Evolutionary conservation across 2,888 invertebrate genomes (phyloP), one percentile per base, ranked within the genome.

Genomic region (Polia nebulosa): DNA sequence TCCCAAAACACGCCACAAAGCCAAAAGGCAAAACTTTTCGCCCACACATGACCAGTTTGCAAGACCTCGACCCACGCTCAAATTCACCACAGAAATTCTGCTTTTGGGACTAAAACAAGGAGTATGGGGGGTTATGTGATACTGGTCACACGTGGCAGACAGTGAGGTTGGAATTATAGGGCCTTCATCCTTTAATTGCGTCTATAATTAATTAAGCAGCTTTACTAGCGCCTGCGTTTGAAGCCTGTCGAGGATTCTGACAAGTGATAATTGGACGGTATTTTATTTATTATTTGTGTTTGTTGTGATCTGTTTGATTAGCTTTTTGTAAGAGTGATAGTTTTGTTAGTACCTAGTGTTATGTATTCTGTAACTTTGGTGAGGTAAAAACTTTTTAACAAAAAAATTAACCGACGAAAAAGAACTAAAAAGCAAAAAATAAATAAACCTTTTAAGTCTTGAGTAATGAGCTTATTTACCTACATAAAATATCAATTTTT

Each of bases 161-260:
- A 83, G 81, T 78, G 78, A 75, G 84, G 87, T 82, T 74, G 79
- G 85, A 81, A 80, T 87, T 77, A 83, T 84, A 86, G 81, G 83
- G 84, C 85, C 60, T 70, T 85, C 85, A 88, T 88, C 86, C 86
- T 84, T 88, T 87, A 88, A 90, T 88, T 87, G 87, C 87, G 83
- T 90, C 89, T 89, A 88, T 91, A 92, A 92, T 91, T 91, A 92
- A 90, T 91, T 91, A 92, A 90, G 87, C 86, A 88, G 88, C 88
- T 89, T 84, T 83, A 82, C 83, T 83, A 85, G 85, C 61, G 66
- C 81, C 79, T 84, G 63, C 61, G 66, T 75, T 81, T 77, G 81
- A 81, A 75, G 64, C 49, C 45, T 56, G 70, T 60, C 47, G 59
- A 29, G 34, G 49, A 74, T 81, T 59, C 32, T 7, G 64, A 53